Percentiles rank a stretch among this genome's conserved stretches.
phyloP scores from a whole-genome alignment of 2,888 invertebrate species.

The Chelonus formosanus region DNA sequence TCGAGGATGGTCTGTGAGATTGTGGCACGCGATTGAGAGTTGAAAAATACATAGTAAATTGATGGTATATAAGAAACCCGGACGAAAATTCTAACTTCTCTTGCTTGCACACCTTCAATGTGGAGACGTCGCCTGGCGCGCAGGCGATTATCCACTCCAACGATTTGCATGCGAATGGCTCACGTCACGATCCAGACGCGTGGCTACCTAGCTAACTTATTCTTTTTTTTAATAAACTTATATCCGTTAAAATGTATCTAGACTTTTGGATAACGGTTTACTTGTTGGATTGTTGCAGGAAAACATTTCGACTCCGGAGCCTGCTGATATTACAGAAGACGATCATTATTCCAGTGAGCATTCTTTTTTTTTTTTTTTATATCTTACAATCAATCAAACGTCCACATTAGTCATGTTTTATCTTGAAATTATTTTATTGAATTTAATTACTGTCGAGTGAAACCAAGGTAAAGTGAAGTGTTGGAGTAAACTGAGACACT shows the following conservation, averaged over 20 bases:
- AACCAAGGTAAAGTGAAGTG: no score
- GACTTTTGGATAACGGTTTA: conserved; percentile 37
- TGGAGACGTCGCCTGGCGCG: conserved; percentile 28
- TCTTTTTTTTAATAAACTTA: background rate
- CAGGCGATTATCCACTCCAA: conserved; percentile 34
- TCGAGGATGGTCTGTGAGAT: conserved; percentile 5
- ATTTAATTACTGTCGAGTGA: no score
- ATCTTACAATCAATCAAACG: background rate
- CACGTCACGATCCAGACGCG: conserved; percentile 39
- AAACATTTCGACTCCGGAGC: conserved; percentile 75
- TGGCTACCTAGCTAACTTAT: conserved; percentile 13
- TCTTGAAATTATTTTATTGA: no score
- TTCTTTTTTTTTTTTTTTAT: conserved; percentile 9
- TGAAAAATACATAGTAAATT: background rate
- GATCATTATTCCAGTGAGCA: conserved; percentile 76
- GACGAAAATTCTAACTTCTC: no score
- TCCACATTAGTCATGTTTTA: no score
- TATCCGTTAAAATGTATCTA: background rate
- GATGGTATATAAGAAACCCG: background rate
- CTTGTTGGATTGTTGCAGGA: conserved; percentile 70
- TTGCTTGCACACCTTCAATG: background rate
- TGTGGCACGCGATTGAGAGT: conserved; percentile 13
- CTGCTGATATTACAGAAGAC: conserved; percentile 75
- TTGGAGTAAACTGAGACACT: no score
- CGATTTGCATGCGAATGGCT: conserved; percentile 44